Percentiles rank a stretch among this genome's conserved stretches.
phyloP scores from a whole-genome alignment of 2,888 invertebrate species.

The Malthinus flaveolus region DNA sequence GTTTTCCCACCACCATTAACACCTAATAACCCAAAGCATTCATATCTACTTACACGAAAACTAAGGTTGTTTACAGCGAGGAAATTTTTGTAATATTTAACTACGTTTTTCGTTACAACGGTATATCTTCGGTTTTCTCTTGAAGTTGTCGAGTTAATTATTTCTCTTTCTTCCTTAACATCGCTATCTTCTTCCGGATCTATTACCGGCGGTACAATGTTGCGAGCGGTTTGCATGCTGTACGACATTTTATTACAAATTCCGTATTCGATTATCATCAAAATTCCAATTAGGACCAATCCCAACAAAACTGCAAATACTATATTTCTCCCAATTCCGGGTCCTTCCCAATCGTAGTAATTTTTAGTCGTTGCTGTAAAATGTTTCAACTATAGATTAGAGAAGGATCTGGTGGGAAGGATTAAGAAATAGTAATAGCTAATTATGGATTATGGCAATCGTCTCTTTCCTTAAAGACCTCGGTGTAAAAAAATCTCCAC shows the following conservation, averaged over 20 bases:
- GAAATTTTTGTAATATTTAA: conserved; percentile 59
- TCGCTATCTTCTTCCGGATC: conserved; percentile 58
- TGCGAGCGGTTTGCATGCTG: neutral
- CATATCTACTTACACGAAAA: conserved; percentile 63
- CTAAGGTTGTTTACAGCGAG: conserved; percentile 74
- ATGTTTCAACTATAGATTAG: too few relatives aligned
- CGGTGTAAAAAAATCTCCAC: too few relatives aligned
- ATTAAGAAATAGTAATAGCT: too few relatives aligned
- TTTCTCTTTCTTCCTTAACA: conserved; percentile 62
- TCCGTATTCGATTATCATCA: conserved; percentile 68
- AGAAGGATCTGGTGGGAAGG: too few relatives aligned
- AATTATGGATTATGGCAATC: too few relatives aligned
- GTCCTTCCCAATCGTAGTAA: conserved; percentile 67
- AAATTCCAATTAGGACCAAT: conserved; percentile 61
- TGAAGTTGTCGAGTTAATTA: conserved; percentile 54
- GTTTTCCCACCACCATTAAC: conserved; percentile 90
- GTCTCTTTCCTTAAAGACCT: too few relatives aligned
- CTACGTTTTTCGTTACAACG: too few relatives aligned
- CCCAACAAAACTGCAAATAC: conserved; percentile 62
- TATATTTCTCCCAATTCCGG: conserved; percentile 73
- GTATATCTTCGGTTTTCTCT: too few relatives aligned
- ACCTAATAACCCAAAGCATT: too few relatives aligned
- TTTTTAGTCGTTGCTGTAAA: conserved; percentile 38
- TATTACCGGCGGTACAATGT: too few relatives aligned
- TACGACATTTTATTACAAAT: conserved; percentile 53